These are phyloP conservation scores for Brachymystax lenok DNA, from an alignment of 2,797 vertebrate species.

Conservation along the genomic window DNA sequence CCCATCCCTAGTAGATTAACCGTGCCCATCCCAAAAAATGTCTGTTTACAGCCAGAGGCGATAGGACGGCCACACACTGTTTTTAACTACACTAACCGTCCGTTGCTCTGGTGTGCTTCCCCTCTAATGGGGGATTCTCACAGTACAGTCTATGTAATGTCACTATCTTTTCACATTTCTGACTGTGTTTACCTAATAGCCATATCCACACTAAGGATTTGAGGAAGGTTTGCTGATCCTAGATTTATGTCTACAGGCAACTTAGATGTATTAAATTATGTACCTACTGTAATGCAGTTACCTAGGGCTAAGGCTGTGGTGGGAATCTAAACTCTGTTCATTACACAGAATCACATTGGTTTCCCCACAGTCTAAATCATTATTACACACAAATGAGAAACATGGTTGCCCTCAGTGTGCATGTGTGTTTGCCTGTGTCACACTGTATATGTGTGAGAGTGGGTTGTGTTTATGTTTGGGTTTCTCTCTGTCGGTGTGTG, in stretches of 20 bases:
- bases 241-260: too few species aligned
- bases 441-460: background rate
- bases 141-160: background rate
- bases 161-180: background rate
- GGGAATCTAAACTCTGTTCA: constrained; percentile 37
- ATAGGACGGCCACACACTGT: background rate
- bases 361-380: constrained; percentile 37
- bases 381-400: constrained; percentile 47
- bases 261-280: too few species aligned
- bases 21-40: too few species aligned
- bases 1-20: too few species aligned
- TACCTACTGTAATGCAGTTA: constrained; percentile 39
- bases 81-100: background rate
- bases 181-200: background rate
- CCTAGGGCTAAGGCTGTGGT: background rate
- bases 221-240: too few species aligned
- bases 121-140: background rate
- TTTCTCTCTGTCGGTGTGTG: background rate
- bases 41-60: too few species aligned
- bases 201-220: too few species aligned
- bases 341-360: constrained; percentile 43
- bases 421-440: constrained; percentile 14
- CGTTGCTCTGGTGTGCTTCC: too few species aligned
- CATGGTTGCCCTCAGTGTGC: background rate
- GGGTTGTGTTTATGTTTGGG: background rate